phyloP scores from a whole-genome alignment of 2,888 invertebrate genomes.

The Merodon equestris region DNA sequence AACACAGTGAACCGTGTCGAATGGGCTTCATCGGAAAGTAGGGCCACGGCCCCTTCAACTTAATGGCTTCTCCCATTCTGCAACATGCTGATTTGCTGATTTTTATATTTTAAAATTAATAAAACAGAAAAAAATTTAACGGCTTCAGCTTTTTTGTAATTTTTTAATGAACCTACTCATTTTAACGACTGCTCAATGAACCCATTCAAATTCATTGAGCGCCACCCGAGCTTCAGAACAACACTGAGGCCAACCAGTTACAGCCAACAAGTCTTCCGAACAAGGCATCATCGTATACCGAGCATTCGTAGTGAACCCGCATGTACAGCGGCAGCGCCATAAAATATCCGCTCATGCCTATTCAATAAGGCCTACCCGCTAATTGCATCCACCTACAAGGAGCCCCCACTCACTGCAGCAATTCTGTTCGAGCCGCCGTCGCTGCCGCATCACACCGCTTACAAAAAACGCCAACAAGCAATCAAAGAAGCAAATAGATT shows the following conservation, averaged over 20 bases:
- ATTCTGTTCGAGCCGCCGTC: background rate
- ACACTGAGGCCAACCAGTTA: background rate
- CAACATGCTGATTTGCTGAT: too few species aligned
- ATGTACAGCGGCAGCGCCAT: constrained; percentile 24
- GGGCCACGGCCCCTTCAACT: too few species aligned
- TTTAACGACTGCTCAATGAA: constrained; percentile 18
- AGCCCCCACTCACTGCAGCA: background rate
- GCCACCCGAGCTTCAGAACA: constrained; percentile 35
- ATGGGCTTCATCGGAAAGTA: too few species aligned
- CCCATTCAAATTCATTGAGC: constrained; percentile 46
- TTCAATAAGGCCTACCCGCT: constrained; percentile 30
- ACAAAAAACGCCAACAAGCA: constrained; percentile 47
- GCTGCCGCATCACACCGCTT: constrained; percentile 11
- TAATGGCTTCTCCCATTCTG: too few species aligned
- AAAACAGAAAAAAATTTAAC: too few species aligned
- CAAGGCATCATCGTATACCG: background rate
- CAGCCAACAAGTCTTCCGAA: too few species aligned
- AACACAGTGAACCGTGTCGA: too few species aligned
- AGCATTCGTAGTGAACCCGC: constrained; percentile 31
- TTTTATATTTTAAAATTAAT: too few species aligned
- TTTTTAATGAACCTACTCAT: constrained; percentile 34
- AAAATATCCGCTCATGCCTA: constrained; percentile 17
- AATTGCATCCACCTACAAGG: constrained; percentile 65
- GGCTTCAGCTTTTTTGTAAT: background rate
- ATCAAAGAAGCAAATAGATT: constrained; percentile 68